Base-by-base conservation (phyloP, 2,888 invertebrate genomes). In the Chrysolina americana region DNA sequence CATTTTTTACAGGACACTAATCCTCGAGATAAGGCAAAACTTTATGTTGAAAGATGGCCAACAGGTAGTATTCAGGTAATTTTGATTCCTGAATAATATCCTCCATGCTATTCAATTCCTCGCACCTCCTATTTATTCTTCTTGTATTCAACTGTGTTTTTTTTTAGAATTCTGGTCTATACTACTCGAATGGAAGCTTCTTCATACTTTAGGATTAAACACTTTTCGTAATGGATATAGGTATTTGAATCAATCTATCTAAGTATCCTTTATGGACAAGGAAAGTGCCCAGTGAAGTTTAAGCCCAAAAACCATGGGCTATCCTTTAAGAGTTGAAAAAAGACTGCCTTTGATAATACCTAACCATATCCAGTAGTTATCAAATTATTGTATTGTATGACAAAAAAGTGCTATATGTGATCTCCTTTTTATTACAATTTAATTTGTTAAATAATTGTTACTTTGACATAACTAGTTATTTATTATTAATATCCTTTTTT, bases 111-210 rank as follows among this genome's bases (percentile, higher is more conserved):
- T 36, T 36, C 36, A 8, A 36, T 36, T 36, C 8, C 36, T 36
- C 8, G 36, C 8, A 8, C 8, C 3, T 6, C 4, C 0, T 36
- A 6, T 36, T 36, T 8, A 36, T 36, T 36, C 6, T 36, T 28
- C 0, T 28, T 28, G 28, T 28, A 28, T 28, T 28, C 5, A 28
- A 28, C 28, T 36, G 36, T 36, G 8, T 36, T 62, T 63, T 63
- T 63, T 63, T 63, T 17, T 41, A 63, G 63, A 41, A 63, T 41
- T 63, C 36, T 63, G 63, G 63, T 63, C 41, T 63, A 62, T 28
- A 23, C 63, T 63, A 63, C 41, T 63, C 41, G n/a, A 63, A 36
- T 15, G 4, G 17, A 63, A 28, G 62, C 10, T n/a, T 63, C 41
- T n/a, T 17, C 36, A 41, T 63, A 41, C 9, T 63, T 63, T 63